Percentiles rank a stretch among this genome's conserved stretches.
Evolutionary conservation across 2,888 invertebrate species (phyloP).

Genomic region (Pyrrhia umbra): DNA sequence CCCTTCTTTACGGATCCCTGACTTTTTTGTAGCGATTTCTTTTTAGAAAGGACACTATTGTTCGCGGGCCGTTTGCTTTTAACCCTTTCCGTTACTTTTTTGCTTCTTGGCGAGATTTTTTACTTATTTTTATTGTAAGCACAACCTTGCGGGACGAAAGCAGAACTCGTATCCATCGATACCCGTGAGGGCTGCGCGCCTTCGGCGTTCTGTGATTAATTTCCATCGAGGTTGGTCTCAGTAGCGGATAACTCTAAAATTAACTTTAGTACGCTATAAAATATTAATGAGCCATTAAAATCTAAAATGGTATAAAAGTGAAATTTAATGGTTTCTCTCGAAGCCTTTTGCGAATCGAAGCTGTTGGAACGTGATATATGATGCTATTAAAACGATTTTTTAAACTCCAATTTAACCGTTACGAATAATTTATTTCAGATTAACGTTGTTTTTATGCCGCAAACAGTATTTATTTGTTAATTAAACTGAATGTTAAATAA

Average conservation of each 20-base stretch:
- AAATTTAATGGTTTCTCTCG: conserved; percentile 85
- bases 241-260: conserved; percentile 88
- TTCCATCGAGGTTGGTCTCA: conserved; percentile 80
- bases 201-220: conserved; percentile 73
- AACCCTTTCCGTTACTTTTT: conserved; percentile 88
- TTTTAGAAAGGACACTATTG: conserved; percentile 84
- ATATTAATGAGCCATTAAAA: conserved; percentile 89
- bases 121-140: conserved; percentile 73
- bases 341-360: conserved; percentile 80
- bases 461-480: conserved; percentile 32
- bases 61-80: conserved; percentile 80
- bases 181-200: conserved; percentile 53
- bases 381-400: conserved; percentile 82
- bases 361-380: conserved; percentile 81
- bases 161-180: conserved; percentile 48
- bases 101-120: conserved; percentile 74
- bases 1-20: conserved; percentile 85
- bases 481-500: conserved; percentile 54
- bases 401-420: conserved; percentile 74
- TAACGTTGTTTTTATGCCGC: conserved; percentile 56
- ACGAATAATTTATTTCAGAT: conserved; percentile 68
- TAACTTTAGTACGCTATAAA: conserved; percentile 87
- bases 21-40: conserved; percentile 81
- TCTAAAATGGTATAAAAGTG: conserved; percentile 89
- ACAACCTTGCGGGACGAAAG: conserved; percentile 59